Conservation (phyloP, 2,113 vertebrate genomes). For the Osmerus eperlanus region DNA sequence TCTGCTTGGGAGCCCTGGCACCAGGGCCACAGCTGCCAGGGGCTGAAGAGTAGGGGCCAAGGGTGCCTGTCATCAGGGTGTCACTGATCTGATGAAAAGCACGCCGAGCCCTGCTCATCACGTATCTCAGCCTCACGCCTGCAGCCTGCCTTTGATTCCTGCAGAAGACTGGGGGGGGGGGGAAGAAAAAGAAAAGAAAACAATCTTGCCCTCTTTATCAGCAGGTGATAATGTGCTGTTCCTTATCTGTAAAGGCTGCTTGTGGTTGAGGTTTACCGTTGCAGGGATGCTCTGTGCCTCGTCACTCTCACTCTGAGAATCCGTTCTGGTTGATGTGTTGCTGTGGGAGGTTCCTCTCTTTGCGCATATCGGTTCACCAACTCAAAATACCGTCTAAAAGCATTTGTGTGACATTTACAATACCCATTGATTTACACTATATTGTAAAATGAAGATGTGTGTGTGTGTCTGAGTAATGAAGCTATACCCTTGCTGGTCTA, state of each 20-base stretch:
- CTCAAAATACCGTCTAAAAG: too few relatives aligned
- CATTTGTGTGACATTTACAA: too few relatives aligned
- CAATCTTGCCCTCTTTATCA: constrained; percentile 28
- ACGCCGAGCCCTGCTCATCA: constrained; percentile 23
- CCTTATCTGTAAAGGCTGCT: constrained; percentile 24
- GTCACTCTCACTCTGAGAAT: constrained; percentile 21
- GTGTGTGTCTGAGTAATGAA: too few relatives aligned
- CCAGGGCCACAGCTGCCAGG: constrained; percentile 46
- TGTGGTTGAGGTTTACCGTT: constrained; percentile 26
- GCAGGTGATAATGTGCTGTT: constrained; percentile 37
- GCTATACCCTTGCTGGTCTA: too few relatives aligned
- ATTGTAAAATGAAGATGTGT: too few relatives aligned
- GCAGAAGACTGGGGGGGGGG: constrained; percentile 13
- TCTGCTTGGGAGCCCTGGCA: constrained; percentile 38
- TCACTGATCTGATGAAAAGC: constrained; percentile 56
- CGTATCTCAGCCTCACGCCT: constrained; percentile 21
- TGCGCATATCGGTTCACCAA: too few relatives aligned
- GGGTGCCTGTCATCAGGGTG: constrained; percentile 57
- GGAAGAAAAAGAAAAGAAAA: too few relatives aligned
- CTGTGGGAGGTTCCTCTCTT: too few relatives aligned
- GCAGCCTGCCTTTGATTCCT: constrained; percentile 28
- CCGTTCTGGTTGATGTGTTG: not conserved
- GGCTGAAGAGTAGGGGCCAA: constrained; percentile 45
- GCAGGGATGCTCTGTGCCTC: constrained; percentile 15
- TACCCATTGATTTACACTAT: too few relatives aligned